Evolutionary conservation across 2,113 vertebrate genomes (phyloP).

Genomic region (Etia nguti): DNA sequence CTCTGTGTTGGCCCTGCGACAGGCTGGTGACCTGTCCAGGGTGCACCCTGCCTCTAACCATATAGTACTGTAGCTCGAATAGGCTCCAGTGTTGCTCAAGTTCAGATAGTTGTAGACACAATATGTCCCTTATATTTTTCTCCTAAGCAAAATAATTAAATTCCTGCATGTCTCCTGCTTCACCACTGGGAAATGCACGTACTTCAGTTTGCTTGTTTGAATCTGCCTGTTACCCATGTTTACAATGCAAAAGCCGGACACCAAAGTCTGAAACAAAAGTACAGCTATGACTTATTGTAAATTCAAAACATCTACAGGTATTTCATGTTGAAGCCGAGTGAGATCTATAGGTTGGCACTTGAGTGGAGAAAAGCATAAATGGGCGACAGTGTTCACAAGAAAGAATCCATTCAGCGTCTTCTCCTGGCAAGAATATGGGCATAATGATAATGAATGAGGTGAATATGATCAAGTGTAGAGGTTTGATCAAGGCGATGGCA

Average conservation of each 20-base stretch:
- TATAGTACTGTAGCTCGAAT: accelerated
- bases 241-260: constrained; percentile 40
- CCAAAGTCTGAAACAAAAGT: constrained; percentile 28
- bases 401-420: not conserved
- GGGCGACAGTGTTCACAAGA: not conserved
- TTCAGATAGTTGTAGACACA: constrained; percentile 52
- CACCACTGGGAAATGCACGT: constrained; percentile 43
- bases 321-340: not conserved
- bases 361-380: not conserved
- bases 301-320: not conserved
- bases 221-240: accelerated
- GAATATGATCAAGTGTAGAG: not conserved
- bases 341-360: not conserved
- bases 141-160: not conserved
- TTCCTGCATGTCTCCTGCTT: constrained; percentile 8
- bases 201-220: constrained; percentile 29
- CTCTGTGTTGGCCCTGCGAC: accelerated
- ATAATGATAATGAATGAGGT: not conserved
- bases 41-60: accelerated
- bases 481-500: not conserved
- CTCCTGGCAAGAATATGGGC: not conserved
- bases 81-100: constrained; percentile 20
- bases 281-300: not conserved
- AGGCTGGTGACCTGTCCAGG: not conserved
- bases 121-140: not conserved